Conservation (phyloP, 2,888 invertebrate species). For the Tetramorium bicarinatum region DNA sequence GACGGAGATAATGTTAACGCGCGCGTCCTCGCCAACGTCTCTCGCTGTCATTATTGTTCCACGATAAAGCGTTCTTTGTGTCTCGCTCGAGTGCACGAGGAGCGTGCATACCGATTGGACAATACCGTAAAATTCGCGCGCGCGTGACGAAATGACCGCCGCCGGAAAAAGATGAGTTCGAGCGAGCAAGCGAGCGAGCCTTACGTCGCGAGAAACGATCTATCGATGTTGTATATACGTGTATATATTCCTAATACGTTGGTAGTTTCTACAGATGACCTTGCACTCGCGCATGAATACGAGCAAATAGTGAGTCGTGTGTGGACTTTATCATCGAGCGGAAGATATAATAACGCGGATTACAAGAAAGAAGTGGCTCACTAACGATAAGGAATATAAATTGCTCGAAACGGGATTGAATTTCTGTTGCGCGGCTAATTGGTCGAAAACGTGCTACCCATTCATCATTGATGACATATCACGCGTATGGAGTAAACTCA, state of each 20-base stretch:
- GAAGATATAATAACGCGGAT: slow-evolving; percentile 46
- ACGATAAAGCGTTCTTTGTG: slow-evolving; percentile 71
- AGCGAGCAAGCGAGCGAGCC: slow-evolving; percentile 51
- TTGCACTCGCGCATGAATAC: slow-evolving; percentile 11
- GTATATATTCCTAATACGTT: slow-evolving; percentile 14
- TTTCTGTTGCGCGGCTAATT: slow-evolving; percentile 31
- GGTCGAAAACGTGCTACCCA: slow-evolving; percentile 1
- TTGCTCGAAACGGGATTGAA: slow-evolving; percentile 28
- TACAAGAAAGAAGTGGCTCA: slow-evolving; percentile 28
- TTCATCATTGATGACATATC: slow-evolving; percentile 30
- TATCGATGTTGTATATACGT: slow-evolving; percentile 17
- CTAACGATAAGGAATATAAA: slow-evolving; percentile 42
- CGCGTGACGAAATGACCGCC: slow-evolving; percentile 78
- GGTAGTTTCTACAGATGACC: slow-evolving; percentile 15
- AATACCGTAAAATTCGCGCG: slow-evolving; percentile 74
- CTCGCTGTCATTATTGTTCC: slow-evolving; percentile 53
- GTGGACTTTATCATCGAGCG: slow-evolving; percentile 13
- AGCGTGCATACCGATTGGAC: slow-evolving; percentile 34
- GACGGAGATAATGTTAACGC: slow-evolving; percentile 59
- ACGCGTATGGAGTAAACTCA: slow-evolving; percentile 18
- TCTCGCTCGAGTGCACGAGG: slow-evolving; percentile 22
- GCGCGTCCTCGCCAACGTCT: slow-evolving; percentile 39
- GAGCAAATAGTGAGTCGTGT: slow-evolving; percentile 14
- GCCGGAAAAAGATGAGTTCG: slow-evolving; percentile 49
- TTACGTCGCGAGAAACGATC: slow-evolving; percentile 71